Evolutionary conservation across 2,888 invertebrate genomes (phyloP).

Genomic region (Chymomyza amoena): DNA sequence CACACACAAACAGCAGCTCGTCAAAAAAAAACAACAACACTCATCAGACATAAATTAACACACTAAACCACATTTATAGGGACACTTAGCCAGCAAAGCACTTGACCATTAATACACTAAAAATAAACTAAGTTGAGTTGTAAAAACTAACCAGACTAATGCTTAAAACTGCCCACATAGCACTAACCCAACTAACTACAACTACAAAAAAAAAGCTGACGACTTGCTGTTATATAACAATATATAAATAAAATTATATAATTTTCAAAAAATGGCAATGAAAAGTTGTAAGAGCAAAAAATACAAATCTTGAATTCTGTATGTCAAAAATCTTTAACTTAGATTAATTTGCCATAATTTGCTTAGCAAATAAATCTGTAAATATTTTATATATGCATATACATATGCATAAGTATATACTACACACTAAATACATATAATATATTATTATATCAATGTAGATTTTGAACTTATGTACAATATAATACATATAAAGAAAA

Average conservation of each 20-base stretch:
- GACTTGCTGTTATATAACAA: slow-evolving; percentile 16
- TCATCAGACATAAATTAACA: slow-evolving; percentile 4
- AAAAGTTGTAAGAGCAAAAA: slow-evolving; percentile 20
- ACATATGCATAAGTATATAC: slow-evolving; percentile 1
- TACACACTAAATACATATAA: slow-evolving; percentile 52
- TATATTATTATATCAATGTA: slow-evolving; percentile 64
- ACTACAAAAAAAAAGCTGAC: slow-evolving; percentile 28
- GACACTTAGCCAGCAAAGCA: not conserved
- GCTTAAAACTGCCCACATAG: slow-evolving; percentile 17
- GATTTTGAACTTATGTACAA: slow-evolving; percentile 31
- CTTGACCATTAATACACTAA: slow-evolving; percentile 45
- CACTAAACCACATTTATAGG: not conserved
- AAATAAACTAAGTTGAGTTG: slow-evolving; percentile 54
- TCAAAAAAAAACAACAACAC: not conserved
- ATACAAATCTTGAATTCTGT: slow-evolving; percentile 4
- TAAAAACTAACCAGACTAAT: slow-evolving; percentile 26
- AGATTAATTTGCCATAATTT: slow-evolving; percentile 63
- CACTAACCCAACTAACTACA: slow-evolving; percentile 51
- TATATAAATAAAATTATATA: slow-evolving; percentile 15
- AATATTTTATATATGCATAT: slow-evolving; percentile 18
- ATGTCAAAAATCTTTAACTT: slow-evolving; percentile 4
- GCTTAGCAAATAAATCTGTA: slow-evolving; percentile 68
- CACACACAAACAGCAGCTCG: slow-evolving; percentile 4
- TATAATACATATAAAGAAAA: slow-evolving; percentile 23
- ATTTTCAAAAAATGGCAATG: slow-evolving; percentile 17